A percentile compares a stretch with the other conserved stretches of the same genome.
phyloP scores from a whole-genome alignment of 2,113 vertebrate genomes.

The Turdus rufiventris region DNA sequence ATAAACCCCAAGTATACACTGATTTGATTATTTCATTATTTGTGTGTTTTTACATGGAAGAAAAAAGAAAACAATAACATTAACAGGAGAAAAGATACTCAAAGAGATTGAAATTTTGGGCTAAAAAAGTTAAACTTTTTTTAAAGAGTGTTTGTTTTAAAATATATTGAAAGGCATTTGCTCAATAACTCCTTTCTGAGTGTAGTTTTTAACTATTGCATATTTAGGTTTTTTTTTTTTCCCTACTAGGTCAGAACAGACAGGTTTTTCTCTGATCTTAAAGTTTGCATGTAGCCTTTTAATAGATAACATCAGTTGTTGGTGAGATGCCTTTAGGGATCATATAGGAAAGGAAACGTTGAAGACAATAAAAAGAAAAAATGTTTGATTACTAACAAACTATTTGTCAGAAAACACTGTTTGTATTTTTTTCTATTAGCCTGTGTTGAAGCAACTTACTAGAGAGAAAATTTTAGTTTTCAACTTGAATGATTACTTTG shows the following conservation, averaged over 20 bases:
- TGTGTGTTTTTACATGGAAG: background rate
- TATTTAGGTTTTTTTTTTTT: background rate
- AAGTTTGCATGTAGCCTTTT: background rate
- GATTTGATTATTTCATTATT: background rate
- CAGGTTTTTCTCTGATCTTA: background rate
- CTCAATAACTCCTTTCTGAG: background rate
- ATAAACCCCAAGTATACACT: background rate
- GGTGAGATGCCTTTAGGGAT: background rate
- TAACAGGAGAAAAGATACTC: background rate
- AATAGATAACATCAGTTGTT: background rate
- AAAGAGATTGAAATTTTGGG: background rate
- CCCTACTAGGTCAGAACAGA: background rate
- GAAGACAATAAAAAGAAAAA: background rate
- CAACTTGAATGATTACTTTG: background rate
- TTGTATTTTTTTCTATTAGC: background rate
- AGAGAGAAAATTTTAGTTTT: background rate
- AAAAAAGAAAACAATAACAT: background rate
- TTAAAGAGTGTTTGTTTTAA: background rate
- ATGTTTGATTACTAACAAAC: background rate
- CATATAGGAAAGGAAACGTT: background rate
- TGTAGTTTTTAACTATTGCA: background rate
- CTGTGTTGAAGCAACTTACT: background rate
- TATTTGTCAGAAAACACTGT: background rate
- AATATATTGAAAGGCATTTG: background rate
- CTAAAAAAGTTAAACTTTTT: fast-evolving